Conservation (phyloP, 2,888 invertebrate genomes). For the Allophyes oxyacanthae region DNA sequence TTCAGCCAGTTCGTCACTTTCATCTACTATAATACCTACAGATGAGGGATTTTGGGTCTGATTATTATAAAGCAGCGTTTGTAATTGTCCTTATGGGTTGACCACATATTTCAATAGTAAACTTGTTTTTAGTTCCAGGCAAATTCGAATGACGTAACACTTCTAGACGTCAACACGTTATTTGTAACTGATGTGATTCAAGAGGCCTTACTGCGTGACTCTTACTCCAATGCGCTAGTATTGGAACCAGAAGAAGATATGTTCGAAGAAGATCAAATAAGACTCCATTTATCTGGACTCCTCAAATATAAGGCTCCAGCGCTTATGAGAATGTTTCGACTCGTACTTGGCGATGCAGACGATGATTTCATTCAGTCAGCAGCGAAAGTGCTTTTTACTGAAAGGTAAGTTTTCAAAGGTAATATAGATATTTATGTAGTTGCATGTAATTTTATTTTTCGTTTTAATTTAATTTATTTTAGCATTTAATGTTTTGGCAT, state of each 20-base stretch:
- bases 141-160: conserved; percentile 57
- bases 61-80: no score
- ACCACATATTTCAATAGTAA: no score
- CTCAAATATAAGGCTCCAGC: conserved; percentile 78
- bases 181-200: conserved; percentile 80
- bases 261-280: conserved; percentile 67
- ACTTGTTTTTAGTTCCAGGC: conserved; percentile 68
- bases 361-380: conserved; percentile 71
- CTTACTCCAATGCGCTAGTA: conserved; percentile 58
- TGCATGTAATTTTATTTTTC: neutral
- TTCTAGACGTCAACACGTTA: conserved; percentile 75
- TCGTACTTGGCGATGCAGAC: conserved; percentile 62
- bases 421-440: no score
- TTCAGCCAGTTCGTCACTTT: no score
- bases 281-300: conserved; percentile 68
- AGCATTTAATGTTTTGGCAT: no score
- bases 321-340: conserved; percentile 72
- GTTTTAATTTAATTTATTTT: neutral
- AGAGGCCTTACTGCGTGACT: conserved; percentile 76
- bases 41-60: no score
- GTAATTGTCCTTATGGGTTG: no score
- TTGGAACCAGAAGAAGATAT: conserved; percentile 64
- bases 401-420: conserved; percentile 60
- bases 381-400: conserved; percentile 65
- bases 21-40: no score